Percentiles rank a stretch among this genome's conserved stretches.
Evolutionary conservation across 2,888 invertebrate species (phyloP).

Genomic region (Lasioglossum malachurum): DNA sequence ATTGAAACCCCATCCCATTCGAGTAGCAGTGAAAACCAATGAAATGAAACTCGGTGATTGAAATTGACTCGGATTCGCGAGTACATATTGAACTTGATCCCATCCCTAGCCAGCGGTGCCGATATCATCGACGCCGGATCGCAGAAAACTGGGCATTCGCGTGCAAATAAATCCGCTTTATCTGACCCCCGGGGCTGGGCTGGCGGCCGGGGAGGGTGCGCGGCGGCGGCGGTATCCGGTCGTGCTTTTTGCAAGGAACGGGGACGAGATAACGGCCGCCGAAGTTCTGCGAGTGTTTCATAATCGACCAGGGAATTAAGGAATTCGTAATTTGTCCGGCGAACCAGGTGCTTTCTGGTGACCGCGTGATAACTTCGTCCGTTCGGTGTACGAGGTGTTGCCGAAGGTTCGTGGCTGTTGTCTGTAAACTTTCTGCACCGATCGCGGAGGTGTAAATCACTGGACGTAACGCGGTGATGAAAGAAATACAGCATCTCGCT

Average conservation of each 20-base stretch:
- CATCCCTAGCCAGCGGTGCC: background rate
- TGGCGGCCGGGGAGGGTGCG: background rate
- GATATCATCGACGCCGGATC: slow-evolving; percentile 44
- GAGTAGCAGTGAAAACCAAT: background rate
- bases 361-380: background rate
- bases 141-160: slow-evolving; percentile 53
- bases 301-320: slow-evolving; percentile 36
- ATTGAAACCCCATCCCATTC: background rate
- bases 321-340: slow-evolving; percentile 22
- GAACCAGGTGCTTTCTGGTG: background rate
- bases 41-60: background rate
- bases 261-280: slow-evolving; percentile 20
- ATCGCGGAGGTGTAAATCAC: background rate
- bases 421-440: background rate
- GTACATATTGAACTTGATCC: background rate
- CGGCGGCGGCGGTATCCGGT: slow-evolving; percentile 25
- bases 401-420: background rate
- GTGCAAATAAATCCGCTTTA: slow-evolving; percentile 65
- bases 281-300: slow-evolving; percentile 2
- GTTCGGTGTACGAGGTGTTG: background rate
- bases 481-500: background rate
- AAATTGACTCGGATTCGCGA: background rate
- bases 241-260: slow-evolving; percentile 34
- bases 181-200: slow-evolving; percentile 1
- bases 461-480: background rate